These are phyloP conservation scores for Synergus laeviventris DNA, from an alignment of 2,888 invertebrate species.

Conservation along the genomic window DNA sequence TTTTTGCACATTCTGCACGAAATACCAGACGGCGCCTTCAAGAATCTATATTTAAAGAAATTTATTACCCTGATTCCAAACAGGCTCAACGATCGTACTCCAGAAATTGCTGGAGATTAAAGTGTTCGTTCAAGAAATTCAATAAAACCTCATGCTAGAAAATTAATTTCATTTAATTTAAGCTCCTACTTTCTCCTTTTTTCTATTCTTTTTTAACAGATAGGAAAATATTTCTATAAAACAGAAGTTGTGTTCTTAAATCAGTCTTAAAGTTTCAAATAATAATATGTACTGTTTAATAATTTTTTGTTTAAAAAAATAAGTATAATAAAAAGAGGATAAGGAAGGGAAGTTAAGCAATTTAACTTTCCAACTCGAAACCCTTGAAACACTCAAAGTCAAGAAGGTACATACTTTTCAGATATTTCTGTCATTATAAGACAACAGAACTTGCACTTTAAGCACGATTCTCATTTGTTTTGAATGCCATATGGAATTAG, in stretches of 20 bases:
- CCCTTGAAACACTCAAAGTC: background rate
- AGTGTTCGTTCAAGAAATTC: constrained; percentile 4
- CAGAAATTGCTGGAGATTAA: constrained; percentile 15
- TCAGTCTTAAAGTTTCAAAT: too few species aligned
- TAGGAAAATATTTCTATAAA: background rate
- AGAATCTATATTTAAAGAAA: constrained; percentile 33
- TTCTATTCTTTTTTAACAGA: background rate
- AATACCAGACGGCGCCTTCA: constrained; percentile 29
- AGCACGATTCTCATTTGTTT: constrained; percentile 35
- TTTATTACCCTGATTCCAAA: constrained; percentile 8
- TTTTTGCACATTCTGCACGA: background rate
- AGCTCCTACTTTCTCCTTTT: background rate
- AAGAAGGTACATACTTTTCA: background rate
- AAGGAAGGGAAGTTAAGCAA: background rate
- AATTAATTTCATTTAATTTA: background rate
- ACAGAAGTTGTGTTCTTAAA: too few species aligned
- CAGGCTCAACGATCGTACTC: background rate
- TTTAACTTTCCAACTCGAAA: background rate
- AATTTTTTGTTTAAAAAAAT: too few species aligned
- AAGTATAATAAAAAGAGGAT: background rate
- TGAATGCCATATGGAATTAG: constrained; percentile 27
- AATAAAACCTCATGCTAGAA: background rate
- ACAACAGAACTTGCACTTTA: constrained; percentile 22
- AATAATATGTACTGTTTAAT: too few species aligned
- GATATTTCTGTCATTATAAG: constrained; percentile 6